These are phyloP conservation scores for Papilio polytes DNA, from an alignment of 1,140 invertebrate genomes.

Conservation along the genomic window DNA sequence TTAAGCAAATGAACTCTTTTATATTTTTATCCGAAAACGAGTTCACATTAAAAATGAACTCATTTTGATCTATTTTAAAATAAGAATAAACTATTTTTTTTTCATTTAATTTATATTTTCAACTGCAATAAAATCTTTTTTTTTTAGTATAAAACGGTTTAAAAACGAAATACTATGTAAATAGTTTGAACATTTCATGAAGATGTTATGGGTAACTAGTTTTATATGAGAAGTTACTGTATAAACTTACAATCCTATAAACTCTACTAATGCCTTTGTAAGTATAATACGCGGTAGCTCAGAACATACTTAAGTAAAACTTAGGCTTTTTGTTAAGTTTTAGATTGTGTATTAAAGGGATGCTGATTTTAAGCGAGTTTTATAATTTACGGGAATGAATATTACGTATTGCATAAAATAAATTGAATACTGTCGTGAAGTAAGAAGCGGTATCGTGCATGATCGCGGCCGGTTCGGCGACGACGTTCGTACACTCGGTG, in stretches of 20 bases:
- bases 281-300: neutral
- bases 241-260: neutral
- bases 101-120: neutral
- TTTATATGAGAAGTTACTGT: neutral
- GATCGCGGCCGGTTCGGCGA: conserved; percentile 57
- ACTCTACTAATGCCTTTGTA: neutral
- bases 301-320: neutral
- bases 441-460: conserved; percentile 54
- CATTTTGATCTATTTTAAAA: neutral
- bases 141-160: neutral
- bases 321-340: neutral
- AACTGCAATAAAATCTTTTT: neutral
- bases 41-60: neutral
- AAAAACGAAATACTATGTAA: neutral
- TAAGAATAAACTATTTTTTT: conserved; percentile 1
- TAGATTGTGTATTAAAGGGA: neutral
- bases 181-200: neutral
- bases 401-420: conserved; percentile 39
- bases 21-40: conserved; percentile 1
- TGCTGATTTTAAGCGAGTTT: neutral
- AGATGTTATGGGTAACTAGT: neutral
- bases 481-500: conserved; percentile 53
- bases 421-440: conserved; percentile 53
- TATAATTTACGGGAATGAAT: conserved; percentile 28
- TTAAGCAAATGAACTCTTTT: neutral